Percentiles rank a stretch among this genome's conserved stretches.
Evolutionary conservation across 2,113 vertebrate genomes (phyloP).

Genomic region (Sylvietta virens): DNA sequence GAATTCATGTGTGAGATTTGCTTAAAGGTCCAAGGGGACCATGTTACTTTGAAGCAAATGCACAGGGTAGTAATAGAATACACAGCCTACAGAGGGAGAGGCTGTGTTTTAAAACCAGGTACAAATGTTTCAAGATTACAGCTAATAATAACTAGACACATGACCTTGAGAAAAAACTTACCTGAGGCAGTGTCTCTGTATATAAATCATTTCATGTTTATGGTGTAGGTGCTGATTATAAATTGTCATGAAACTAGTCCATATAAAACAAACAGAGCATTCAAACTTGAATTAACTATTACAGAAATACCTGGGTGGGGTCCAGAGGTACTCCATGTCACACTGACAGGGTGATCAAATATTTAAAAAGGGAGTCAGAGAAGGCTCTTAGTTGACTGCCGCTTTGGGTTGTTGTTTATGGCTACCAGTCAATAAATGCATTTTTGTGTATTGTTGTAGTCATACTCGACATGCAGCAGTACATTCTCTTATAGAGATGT

Average conservation of each 20-base stretch:
- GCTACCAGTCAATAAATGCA: background rate
- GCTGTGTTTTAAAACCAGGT: background rate
- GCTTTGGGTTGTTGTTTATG: background rate
- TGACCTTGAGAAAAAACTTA: background rate
- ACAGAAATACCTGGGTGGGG: background rate
- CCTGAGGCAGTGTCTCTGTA: background rate
- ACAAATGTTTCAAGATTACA: background rate
- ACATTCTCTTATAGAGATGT: background rate
- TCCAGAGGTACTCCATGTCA: background rate
- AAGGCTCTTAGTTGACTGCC: accelerated
- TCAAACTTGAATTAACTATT: background rate
- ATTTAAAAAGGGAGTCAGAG: background rate
- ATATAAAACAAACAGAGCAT: background rate
- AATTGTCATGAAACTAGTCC: background rate
- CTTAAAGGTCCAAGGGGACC: background rate
- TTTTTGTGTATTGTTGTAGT: background rate
- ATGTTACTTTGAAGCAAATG: background rate
- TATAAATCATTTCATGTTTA: background rate
- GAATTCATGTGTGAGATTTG: background rate
- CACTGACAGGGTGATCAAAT: background rate
- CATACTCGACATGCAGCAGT: background rate
- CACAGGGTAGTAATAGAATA: background rate
- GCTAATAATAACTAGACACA: background rate
- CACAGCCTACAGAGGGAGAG: background rate
- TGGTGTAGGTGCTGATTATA: background rate